phyloP scores from a whole-genome alignment of 2,113 vertebrate species.

The Oncorhynchus masou region DNA sequence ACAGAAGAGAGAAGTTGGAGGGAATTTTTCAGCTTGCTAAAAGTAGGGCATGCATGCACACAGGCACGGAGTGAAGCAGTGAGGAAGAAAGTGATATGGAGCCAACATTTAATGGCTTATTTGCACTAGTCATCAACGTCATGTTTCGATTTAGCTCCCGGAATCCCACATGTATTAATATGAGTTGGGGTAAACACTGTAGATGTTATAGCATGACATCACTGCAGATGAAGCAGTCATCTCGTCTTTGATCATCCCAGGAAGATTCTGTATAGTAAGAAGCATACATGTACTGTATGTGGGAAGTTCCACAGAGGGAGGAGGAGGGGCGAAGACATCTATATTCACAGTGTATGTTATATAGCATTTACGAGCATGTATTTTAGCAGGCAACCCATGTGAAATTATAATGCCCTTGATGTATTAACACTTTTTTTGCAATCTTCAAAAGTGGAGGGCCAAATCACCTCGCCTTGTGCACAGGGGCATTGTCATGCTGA shows the following conservation, averaged over 20 bases:
- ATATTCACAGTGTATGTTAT: too few relatives aligned
- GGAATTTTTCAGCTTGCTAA: not conserved
- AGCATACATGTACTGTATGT: constrained; percentile 8
- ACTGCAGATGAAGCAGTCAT: constrained; percentile 36
- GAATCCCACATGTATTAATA: too few relatives aligned
- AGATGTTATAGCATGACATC: constrained; percentile 24
- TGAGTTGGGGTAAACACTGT: not conserved
- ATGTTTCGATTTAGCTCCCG: not conserved
- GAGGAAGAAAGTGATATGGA: not conserved
- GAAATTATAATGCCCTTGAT: constrained; percentile 28
- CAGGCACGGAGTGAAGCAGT: not conserved
- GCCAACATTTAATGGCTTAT: not conserved
- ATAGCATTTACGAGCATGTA: not conserved
- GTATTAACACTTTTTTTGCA: constrained; percentile 25
- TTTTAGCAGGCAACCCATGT: not conserved
- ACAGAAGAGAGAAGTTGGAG: not conserved
- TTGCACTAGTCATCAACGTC: not conserved
- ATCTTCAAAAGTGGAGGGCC: constrained; percentile 2
- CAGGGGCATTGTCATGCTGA: too few relatives aligned
- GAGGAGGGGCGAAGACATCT: too few relatives aligned
- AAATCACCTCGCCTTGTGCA: not conserved
- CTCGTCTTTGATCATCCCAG: constrained; percentile 32
- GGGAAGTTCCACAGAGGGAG: constrained; percentile 12
- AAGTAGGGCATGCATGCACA: not conserved
- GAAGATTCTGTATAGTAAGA: constrained; percentile 2